Conservation (phyloP, 1,140 invertebrate species). For the Megalonaias nervosa region DNA sequence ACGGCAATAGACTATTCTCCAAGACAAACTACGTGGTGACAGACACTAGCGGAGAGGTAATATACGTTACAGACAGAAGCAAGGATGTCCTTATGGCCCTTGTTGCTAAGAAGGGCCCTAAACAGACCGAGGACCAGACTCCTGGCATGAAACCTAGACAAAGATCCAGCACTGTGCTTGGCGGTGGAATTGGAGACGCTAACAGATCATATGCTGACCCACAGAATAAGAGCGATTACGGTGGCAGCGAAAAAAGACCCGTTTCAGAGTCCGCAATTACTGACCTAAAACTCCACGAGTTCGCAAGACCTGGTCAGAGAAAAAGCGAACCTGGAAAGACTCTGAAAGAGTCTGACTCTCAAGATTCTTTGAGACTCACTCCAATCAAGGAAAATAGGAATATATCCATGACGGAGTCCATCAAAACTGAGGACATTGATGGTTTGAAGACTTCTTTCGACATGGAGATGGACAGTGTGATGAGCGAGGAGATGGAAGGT, state of each 20-base stretch:
- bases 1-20: conserved; percentile 27
- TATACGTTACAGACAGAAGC: conserved; percentile 31
- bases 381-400: conserved; percentile 17
- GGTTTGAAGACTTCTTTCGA: conserved; percentile 3
- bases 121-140: conserved; percentile 23
- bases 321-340: too few relatives aligned
- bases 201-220: too few relatives aligned
- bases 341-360: too few relatives aligned
- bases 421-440: conserved; percentile 26
- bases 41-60: conserved; percentile 16
- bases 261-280: conserved; percentile 23
- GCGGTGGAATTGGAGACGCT: conserved; percentile 5
- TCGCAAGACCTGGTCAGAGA: neutral
- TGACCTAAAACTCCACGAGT: conserved; percentile 23
- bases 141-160: conserved; percentile 17
- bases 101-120: conserved; percentile 2
- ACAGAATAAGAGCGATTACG: neutral
- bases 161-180: conserved; percentile 31
- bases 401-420: conserved; percentile 12
- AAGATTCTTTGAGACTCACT: conserved; percentile 1
- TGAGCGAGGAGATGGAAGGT: neutral
- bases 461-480: conserved; percentile 8
- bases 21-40: conserved; percentile 36
- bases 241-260: conserved; percentile 2
- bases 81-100: conserved; percentile 29